Evolutionary conservation across 2,797 vertebrate genomes (phyloP), one percentile per base, ranked within the genome.

Genomic region (Benthosema pterotum): DNA sequence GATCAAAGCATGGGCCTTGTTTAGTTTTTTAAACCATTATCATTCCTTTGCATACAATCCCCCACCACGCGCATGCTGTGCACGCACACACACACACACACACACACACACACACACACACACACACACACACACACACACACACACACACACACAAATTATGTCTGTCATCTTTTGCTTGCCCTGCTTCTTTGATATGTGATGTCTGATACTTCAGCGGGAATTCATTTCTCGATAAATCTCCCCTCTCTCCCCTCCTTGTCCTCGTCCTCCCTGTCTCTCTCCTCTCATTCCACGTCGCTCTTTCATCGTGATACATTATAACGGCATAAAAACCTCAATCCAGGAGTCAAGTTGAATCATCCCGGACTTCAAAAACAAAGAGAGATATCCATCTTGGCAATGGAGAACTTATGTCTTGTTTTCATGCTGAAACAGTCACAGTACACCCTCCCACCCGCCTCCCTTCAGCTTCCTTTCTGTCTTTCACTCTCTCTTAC

Each of bases 291-390:
- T 47, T 77, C 74, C 58, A 72, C 72, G 71, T 76, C 69, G 63
- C 15, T 71, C 72, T 71, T 59, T 86, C 77, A 69, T 66, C 15
- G 3, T 2, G 1, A 55, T 65, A 72, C 69, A 71, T 77, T 75
- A 79, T 71, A 72, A 68, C 58, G 0, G 52, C 72, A 80, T 77
- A 57, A 64, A 60, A 72, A 73, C 53, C 28, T 69, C 59, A 69
- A 67, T 72, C 73, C 63, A 5, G 54, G 74, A 74, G 69, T 69
- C 46, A 54, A 82, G 51, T 63, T 0, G 15, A 79, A 63, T 68
- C 71, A 67, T 67, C 61, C 62, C 58, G 2, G 71, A 79, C 79
- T 74, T 79, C 72, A 78, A 72, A 84, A 74, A 75, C 60, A 66
- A 58, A 72, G 32, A 38, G 32, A 73, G 65, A 76, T 68, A 69